Percentiles rank a stretch among this genome's conserved stretches.
phyloP scores from a whole-genome alignment of 2,113 vertebrate species.

The Benitochromis conjunctus region DNA sequence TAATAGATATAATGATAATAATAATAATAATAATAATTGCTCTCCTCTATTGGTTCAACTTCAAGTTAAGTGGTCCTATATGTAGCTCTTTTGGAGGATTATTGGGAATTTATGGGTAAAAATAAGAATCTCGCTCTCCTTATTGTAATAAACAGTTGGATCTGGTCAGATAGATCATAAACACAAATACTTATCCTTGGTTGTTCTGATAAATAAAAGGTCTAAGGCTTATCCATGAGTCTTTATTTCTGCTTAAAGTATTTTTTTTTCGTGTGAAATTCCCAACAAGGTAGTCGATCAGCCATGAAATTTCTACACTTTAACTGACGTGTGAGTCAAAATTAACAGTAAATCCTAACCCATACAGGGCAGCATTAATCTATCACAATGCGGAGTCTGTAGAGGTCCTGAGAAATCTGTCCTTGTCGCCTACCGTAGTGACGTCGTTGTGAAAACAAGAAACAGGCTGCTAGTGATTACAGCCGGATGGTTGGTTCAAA shows the following conservation, averaged over 20 bases:
- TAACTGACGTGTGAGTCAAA: not conserved
- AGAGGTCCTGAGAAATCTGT: not conserved
- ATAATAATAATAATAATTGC: too few species aligned
- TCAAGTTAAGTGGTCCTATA: too few species aligned
- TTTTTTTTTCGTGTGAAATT: not conserved
- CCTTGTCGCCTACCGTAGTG: conserved; percentile 30
- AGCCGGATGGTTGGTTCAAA: not conserved
- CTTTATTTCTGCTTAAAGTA: not conserved
- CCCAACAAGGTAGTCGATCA: not conserved
- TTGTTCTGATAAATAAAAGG: not conserved
- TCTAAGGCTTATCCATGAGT: not conserved
- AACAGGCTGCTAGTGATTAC: not conserved
- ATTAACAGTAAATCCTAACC: not conserved
- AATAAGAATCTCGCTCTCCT: not conserved
- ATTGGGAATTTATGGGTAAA: not conserved
- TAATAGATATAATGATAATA: too few species aligned
- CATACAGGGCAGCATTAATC: not conserved
- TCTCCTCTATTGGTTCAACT: too few species aligned
- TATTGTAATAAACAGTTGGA: not conserved
- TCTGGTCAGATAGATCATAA: not conserved
- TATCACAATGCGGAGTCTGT: not conserved
- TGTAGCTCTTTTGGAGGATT: not conserved
- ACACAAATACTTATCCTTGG: not conserved
- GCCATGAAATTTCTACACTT: not conserved
- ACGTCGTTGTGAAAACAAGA: conserved; percentile 67